A percentile compares a stretch with the other conserved stretches of the same genome.
phyloP scores from a whole-genome alignment of 2,797 vertebrate genomes.

The Phataginus tetradactyla region DNA sequence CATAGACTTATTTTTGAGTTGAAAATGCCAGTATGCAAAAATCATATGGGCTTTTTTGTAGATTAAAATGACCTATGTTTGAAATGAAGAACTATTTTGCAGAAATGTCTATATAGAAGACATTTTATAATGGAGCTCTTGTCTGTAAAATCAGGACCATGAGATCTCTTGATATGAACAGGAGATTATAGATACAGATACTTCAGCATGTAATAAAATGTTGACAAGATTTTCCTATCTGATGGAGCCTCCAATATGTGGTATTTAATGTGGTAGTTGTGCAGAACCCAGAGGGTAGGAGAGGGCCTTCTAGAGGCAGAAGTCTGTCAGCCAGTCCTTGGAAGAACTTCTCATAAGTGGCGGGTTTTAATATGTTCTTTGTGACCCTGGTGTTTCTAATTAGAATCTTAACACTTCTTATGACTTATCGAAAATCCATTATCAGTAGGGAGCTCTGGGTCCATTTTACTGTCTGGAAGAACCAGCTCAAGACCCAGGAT shows the following conservation, averaged over 20 bases:
- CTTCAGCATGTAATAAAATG: not conserved
- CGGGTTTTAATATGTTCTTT: not conserved
- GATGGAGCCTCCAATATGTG: not conserved
- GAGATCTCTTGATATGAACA: not conserved
- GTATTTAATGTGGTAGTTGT: not conserved
- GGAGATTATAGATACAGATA: not conserved
- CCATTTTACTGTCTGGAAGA: not conserved
- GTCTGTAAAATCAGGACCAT: not conserved
- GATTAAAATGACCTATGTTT: not conserved
- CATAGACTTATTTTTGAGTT: conserved; percentile 23
- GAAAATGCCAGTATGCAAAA: not conserved
- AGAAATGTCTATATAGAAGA: not conserved
- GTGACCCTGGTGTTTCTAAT: not conserved
- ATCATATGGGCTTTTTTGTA: not conserved
- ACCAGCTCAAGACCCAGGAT: not conserved
- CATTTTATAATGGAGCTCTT: not conserved
- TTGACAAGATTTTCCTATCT: not conserved
- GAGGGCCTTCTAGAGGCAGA: not conserved
- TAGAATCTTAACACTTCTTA: not conserved
- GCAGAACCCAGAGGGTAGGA: not conserved
- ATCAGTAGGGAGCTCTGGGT: not conserved
- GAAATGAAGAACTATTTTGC: not conserved
- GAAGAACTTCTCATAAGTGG: not conserved
- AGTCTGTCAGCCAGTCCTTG: not conserved
- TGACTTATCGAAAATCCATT: not conserved